Evolutionary conservation across 2,888 invertebrate species (phyloP), one percentile per base, ranked within the genome.

Genomic region (Octodonta nipae): DNA sequence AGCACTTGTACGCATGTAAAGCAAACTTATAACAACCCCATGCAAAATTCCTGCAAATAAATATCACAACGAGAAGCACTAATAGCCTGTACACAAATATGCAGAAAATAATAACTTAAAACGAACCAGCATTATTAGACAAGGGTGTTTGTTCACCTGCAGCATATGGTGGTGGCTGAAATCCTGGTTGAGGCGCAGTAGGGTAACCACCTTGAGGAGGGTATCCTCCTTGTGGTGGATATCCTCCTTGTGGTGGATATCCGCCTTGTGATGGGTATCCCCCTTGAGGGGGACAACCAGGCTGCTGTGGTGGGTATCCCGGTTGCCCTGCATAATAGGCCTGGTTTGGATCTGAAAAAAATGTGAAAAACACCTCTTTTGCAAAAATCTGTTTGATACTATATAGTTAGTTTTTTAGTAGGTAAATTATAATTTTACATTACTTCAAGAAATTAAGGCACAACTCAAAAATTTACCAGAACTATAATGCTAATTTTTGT

Each of bases 81-180:
- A n/a, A n/a, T n/a, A n/a, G n/a, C n/a, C n/a, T n/a, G n/a, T n/a
- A n/a, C n/a, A n/a, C n/a, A n/a, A n/a, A n/a, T n/a, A n/a, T n/a
- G n/a, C n/a, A 36, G 35, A 20, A 28, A 36, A 16, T 34, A 31
- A 17, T 35, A 40, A 39, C 25, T 37, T 38, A 41, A 42, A 43
- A 59, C 58, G 49, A 58, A 58, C 58, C 58, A 37, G 46, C 43
- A 45, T 46, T 46, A 45, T 36, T 32, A 54, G 48, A 50, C 46
- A 57, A 50, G 41, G 57, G 55, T 40, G 50, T 50, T 35, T 43
- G 47, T 60, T 60, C 58, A 59, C 58, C 56, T 58, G 51, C 50
- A 47, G 52, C 51, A 33, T 45, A 45, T 22, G 49, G 47, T 13
- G 44, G 60, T 35, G 37, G 35, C 8, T 40, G 38, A 13, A 36